Evolutionary conservation across 2,797 vertebrate genomes (phyloP), one percentile per base, ranked within the genome.

Genomic region (Lacerta bilineata): DNA sequence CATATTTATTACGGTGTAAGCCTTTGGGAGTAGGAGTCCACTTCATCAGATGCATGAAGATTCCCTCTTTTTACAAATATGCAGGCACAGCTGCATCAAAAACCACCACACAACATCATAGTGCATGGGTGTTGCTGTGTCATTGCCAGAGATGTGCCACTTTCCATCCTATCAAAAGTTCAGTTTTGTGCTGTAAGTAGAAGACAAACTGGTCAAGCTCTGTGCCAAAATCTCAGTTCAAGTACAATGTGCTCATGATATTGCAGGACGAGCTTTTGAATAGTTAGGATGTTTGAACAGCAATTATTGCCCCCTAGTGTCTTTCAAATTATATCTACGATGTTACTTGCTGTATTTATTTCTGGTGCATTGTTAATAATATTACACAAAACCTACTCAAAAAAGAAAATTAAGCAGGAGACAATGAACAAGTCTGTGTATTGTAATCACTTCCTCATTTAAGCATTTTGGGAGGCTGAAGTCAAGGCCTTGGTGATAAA

Each of bases 371-470:
- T 76, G 59, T 75, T 4, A 75, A 33, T 6, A 81, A 66, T 17
- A 10, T n/a, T 75, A 41, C 71, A 89, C 50, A 43, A 77, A 59
- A 71, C 33, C 25, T 13, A 10, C 36, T 61, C 25, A 3, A 27
- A 66, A 25, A 29, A 81, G 33, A 50, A 81, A 74, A 76, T n/a
- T 81, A 18, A 36, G 23, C 9, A 8, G 2, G 17, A 79, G 33
- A 55, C 18, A 66, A 29, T 50, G 8, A 50, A 64, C 41, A 36
- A 79, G 79, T 76, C 33, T 79, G 41, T 33, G 7, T 29, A 75
- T 80, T 50, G 25, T 82, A 77, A 76, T 84, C 69, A 43, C 2
- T 88, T 85, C 80, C 29, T 87, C 55, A 76, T 85, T 85, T 46
- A 85, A 69, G 36, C 39, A 55, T 81, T 81, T 84, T 13, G 36